Evolutionary conservation across 2,113 vertebrate species (phyloP).

Genomic region (Narcine bancroftii): DNA sequence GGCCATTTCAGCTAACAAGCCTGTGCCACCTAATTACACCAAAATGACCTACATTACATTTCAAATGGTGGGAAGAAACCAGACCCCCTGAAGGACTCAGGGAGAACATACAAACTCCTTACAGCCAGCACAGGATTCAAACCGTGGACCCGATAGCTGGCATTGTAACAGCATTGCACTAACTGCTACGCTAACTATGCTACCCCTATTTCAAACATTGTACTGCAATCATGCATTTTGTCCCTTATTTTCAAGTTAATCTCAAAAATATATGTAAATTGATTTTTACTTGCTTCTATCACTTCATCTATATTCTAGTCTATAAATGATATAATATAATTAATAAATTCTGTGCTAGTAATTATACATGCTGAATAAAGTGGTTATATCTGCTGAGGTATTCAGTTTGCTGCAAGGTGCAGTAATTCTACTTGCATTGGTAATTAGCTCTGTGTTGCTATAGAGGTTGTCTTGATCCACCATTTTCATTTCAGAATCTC

Average conservation of each 20-base stretch:
- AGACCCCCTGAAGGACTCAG: too few relatives aligned
- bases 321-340: too few relatives aligned
- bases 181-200: too few relatives aligned
- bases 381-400: neutral
- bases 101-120: too few relatives aligned
- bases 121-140: too few relatives aligned
- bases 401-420: neutral
- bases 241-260: neutral
- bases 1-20: too few relatives aligned
- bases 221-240: too few relatives aligned
- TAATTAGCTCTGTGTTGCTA: neutral
- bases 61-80: too few relatives aligned
- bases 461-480: neutral
- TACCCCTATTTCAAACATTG: neutral
- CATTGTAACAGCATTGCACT: too few relatives aligned
- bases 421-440: neutral
- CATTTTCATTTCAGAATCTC: neutral
- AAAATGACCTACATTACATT: too few relatives aligned
- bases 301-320: neutral
- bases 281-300: neutral
- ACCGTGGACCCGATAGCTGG: too few relatives aligned
- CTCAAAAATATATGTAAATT: neutral
- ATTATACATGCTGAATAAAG: neutral
- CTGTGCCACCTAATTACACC: too few relatives aligned
- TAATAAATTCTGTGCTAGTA: neutral